These are phyloP conservation scores for Drosophila pegasa DNA, from an alignment of 2,888 invertebrate genomes.

Conservation along the genomic window DNA sequence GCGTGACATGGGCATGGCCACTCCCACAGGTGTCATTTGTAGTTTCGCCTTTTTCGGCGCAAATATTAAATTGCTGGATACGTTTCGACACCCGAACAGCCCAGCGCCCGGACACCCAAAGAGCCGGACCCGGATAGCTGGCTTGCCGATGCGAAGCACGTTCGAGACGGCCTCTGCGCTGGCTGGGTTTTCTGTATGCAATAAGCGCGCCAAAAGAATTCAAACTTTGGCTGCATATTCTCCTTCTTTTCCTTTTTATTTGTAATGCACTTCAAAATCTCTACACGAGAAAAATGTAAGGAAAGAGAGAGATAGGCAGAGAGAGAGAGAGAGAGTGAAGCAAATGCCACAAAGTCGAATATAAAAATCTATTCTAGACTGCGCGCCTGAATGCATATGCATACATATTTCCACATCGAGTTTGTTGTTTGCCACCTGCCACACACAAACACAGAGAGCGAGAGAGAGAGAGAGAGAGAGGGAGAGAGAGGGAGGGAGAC, in stretches of 20 bases:
- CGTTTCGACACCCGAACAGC: conserved; percentile 24
- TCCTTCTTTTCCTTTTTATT: neutral
- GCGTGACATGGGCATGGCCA: neutral
- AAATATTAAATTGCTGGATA: conserved; percentile 45
- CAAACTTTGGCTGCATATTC: conserved; percentile 15
- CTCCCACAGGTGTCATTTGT: conserved; percentile 50
- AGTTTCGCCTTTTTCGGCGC: conserved; percentile 12
- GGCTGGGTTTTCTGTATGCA: conserved; percentile 31
- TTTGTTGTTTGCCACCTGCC: conserved; percentile 56
- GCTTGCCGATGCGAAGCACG: conserved; percentile 31
- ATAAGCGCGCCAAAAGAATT: conserved; percentile 27
- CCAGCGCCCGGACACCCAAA: conserved; percentile 5
- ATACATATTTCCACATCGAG: conserved; percentile 40
- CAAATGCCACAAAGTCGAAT: conserved; percentile 57
- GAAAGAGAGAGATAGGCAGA: neutral
- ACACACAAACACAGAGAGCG: conserved; percentile 26
- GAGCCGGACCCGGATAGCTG: conserved; percentile 1
- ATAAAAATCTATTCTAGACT: conserved; percentile 54
- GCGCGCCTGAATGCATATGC: conserved; percentile 50
- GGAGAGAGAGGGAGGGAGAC: neutral
- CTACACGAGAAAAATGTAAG: conserved; percentile 16
- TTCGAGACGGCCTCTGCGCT: conserved; percentile 22
- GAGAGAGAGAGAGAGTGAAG: conserved; percentile 4
- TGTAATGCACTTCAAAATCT: conserved; percentile 28
- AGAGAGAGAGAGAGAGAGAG: neutral